Conservation (phyloP, 1,140 invertebrate genomes). For the Trialeurodes vaporariorum region DNA sequence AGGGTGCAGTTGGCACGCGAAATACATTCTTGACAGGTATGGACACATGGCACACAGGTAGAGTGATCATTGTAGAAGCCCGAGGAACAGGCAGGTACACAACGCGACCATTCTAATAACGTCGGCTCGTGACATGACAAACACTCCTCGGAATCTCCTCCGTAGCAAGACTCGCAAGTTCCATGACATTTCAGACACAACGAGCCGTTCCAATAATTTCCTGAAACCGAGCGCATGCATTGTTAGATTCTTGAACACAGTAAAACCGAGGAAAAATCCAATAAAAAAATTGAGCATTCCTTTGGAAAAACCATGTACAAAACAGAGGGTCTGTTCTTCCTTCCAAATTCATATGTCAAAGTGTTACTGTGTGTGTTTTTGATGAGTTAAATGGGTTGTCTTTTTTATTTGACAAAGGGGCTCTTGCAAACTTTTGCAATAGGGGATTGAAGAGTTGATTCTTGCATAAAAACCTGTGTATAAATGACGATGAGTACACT, state of each 20-base stretch:
- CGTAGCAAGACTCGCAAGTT: constrained; percentile 38
- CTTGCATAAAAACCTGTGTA: no score
- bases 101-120: constrained; percentile 51
- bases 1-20: constrained; percentile 63
- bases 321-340: not conserved
- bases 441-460: no score
- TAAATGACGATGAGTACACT: no score
- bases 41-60: constrained; percentile 58
- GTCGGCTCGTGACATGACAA: constrained; percentile 50
- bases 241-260: not conserved
- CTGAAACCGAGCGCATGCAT: constrained; percentile 31
- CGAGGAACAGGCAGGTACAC: constrained; percentile 56
- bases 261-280: not conserved
- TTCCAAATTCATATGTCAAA: not conserved
- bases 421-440: no score
- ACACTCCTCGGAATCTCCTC: constrained; percentile 38
- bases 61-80: constrained; percentile 49
- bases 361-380: no score
- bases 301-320: no score
- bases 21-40: constrained; percentile 62
- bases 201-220: constrained; percentile 56
- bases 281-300: not conserved
- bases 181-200: constrained; percentile 61
- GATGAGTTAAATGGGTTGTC: no score
- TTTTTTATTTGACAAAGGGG: no score